Percentiles rank a stretch among this genome's conserved stretches.
Conservation (phyloP, 2,113 vertebrate species). For the Perca fluviatilis region DNA sequence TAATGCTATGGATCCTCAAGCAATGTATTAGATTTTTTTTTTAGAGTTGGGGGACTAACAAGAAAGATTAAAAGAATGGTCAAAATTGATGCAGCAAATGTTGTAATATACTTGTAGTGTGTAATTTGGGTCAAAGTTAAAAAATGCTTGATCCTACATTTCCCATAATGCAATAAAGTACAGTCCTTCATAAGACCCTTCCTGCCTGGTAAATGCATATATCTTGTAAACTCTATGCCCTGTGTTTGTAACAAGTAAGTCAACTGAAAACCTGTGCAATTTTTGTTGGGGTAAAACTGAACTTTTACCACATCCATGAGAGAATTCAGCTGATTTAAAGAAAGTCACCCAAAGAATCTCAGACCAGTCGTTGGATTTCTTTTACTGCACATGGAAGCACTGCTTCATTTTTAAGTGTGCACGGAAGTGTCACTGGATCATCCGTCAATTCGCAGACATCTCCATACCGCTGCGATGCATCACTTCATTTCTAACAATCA, state of each 20-base stretch:
- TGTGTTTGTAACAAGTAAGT: neutral
- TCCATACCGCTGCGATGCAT: slow-evolving; percentile 54
- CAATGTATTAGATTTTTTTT: neutral
- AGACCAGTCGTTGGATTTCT: neutral
- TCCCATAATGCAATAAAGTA: neutral
- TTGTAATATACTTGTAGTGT: neutral
- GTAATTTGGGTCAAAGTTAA: neutral
- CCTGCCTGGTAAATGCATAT: neutral
- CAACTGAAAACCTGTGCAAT: too few relatives aligned
- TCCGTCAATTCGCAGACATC: slow-evolving; percentile 68
- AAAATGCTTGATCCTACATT: neutral
- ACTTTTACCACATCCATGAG: too few relatives aligned
- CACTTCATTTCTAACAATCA: slow-evolving; percentile 65
- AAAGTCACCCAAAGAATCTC: neutral
- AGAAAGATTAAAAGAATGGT: neutral
- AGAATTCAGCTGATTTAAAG: neutral
- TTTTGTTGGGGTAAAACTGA: too few relatives aligned
- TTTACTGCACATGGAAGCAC: slow-evolving; percentile 15
- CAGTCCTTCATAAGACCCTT: neutral
- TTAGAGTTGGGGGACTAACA: neutral
- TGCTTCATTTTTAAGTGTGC: slow-evolving; percentile 25
- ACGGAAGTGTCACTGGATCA: slow-evolving; percentile 56
- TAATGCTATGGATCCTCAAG: neutral
- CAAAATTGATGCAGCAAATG: neutral
- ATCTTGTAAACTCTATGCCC: neutral